Evolutionary conservation across 2,113 vertebrate species (phyloP), one percentile per base, ranked within the genome.

Genomic region (Rutilus rutilus): DNA sequence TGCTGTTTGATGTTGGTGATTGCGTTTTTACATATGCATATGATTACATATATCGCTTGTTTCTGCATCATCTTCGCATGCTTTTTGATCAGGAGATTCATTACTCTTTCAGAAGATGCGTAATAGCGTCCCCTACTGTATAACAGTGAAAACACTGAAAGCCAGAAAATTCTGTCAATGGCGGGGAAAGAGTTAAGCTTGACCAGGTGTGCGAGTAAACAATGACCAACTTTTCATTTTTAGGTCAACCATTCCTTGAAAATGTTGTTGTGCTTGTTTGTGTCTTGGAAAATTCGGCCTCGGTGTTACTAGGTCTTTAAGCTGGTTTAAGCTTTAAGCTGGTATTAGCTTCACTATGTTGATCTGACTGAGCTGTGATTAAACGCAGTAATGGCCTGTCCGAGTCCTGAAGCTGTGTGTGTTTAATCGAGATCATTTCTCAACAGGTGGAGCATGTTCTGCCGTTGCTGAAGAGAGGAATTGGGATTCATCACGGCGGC

Each of bases 401-500:
- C 10, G 27, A 67, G 69, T 33, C 78, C 10, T 69, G 42, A 84
- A 52, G 57, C 39, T 74, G 27, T 82, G 69, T 86, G 21, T 86
- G 21, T 67, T 62, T 87, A 36, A 59, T 42, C 59, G 33, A 12
- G 12, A 36, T 71, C 0, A 25, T 81, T 27, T 81, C n/a, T 65
- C 45, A 50, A 59, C 67, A 96, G 95, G 95, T 96, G 52, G 94
- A 95, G 77, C 94, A 95, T 25, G 94, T 95, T 17, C 93, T 99
- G 88, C 98, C 98, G 5, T 96, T 99, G 89, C 90, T 99, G 90
- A 99, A 98, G 88, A 94, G 97, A 85, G 98, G 98, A 2, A 97
- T 99, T 85, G 98, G 98, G 50, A 99, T 99, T 91, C 98, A 99
- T 79, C 98, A 99, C 0, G 98, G 98, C 0, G 98, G 98, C 12